Base-by-base conservation (phyloP, 2,797 vertebrate species). In the Siniperca scherzeri region DNA sequence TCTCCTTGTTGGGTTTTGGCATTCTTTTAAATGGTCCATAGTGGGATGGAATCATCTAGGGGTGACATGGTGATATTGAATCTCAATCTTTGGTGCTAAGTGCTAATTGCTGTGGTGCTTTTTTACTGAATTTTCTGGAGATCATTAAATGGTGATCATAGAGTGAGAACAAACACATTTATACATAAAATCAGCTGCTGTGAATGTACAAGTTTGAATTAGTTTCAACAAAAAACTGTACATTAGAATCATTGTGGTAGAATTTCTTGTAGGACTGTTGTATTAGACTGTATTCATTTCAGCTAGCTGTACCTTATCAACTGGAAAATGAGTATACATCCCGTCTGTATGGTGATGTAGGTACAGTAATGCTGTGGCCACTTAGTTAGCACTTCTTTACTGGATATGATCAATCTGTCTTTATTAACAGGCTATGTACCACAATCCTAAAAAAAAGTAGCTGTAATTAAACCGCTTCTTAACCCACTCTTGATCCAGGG, bases 81-180 rank as follows among this genome's bases (percentile, higher is more conserved):
- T 57, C 8, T 64, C 52, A 14, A 16, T 62, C 36, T 75, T 66
- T 55, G 56, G n/a, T 30, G 46, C 2, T 46, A 55, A 42, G 16
- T 61, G 70, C 21, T 74, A 46, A 70, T 46, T 46, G 60, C 16
- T 70, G n/a, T 33, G 9, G 13, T 44, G 33, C 22, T 36, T 82
- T 59, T 55, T 46, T 73, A 9, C 2, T 9, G 50, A 36, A 40
- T 67, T 33, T 42, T 30, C 8, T 55, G 0, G 53, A 69, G 27
- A 59, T 53, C 57, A 75, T 66, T 75, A 48, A 19, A 69, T 38
- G n/a, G 36, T 60, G 57, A 80, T 30, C 59, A 42, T 56, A 70
- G 30, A 53, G 33, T 36, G 46, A 59, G 22, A 46, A 53, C 44
- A 55, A 67, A 66, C 55, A 60, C 61, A 74, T 46, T 30, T 42